Conservation (phyloP, 2,797 vertebrate species). For the Pseudochromis fuscus region DNA sequence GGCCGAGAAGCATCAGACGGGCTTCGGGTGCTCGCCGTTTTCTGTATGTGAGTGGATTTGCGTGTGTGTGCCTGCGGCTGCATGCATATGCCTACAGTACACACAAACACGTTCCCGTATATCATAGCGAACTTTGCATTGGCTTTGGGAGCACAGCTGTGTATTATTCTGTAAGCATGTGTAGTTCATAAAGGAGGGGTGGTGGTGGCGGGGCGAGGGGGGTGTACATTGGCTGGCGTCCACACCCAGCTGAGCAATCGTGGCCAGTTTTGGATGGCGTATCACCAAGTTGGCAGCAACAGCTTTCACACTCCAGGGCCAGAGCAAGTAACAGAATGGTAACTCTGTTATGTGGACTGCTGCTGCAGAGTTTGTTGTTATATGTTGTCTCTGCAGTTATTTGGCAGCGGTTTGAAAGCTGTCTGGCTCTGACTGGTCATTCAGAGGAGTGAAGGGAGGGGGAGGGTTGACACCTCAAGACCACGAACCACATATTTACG, state of each 20-base stretch:
- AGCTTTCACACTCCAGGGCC: conserved; percentile 50
- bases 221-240: conserved; percentile 43
- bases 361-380: conserved; percentile 45
- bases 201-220: not conserved
- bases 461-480: conserved; percentile 17
- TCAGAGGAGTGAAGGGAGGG: conserved; percentile 19
- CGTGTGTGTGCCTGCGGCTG: not conserved
- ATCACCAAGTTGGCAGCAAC: conserved; percentile 67
- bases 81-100: conserved; percentile 5
- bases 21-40: not conserved
- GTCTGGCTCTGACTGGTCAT: conserved; percentile 32
- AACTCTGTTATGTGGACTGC: conserved; percentile 58
- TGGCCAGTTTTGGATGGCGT: conserved; percentile 67
- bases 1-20: not conserved
- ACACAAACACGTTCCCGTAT: conserved; percentile 19
- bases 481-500: conserved; percentile 27
- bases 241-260: conserved; percentile 44
- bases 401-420: conserved; percentile 41
- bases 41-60: conserved; percentile 10
- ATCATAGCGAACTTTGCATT: conserved; percentile 32
- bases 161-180: conserved; percentile 54
- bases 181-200: conserved; percentile 34
- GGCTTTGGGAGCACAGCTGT: conserved; percentile 53
- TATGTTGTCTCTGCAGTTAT: conserved; percentile 43
- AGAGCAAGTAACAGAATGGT: conserved; percentile 55